A percentile compares a stretch with the other conserved stretches of the same genome.
Conservation (phyloP, 53 echinoderm and acorn worm genomes). For the Holothuria leucospilota region DNA sequence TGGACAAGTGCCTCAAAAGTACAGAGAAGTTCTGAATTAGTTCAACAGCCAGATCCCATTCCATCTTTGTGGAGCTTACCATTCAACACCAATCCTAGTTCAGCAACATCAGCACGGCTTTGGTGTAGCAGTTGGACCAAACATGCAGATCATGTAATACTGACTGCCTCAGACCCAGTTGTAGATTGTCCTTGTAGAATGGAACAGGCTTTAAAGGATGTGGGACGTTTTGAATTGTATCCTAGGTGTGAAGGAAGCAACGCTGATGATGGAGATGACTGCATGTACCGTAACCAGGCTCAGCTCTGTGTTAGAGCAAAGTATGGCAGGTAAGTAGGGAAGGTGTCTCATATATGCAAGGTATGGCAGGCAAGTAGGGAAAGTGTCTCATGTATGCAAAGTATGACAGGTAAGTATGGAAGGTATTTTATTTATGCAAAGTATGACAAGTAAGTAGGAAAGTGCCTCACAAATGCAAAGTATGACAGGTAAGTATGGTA, state of each 20-base stretch:
- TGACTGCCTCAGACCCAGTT: conserved; percentile 52
- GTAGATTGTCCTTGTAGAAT: conserved; percentile 80
- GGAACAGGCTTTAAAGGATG: conserved; percentile 75
- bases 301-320: conserved; percentile 82
- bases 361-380: conserved; percentile 64
- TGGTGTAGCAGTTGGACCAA: conserved; percentile 77
- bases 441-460: conserved; percentile 63
- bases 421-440: not conserved
- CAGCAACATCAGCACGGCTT: not conserved
- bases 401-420: conserved; percentile 64
- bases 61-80: conserved; percentile 89
- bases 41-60: conserved; percentile 54
- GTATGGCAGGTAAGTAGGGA: conserved; percentile 66
- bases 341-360: conserved; percentile 8
- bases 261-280: conserved; percentile 34
- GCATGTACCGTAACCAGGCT: conserved; percentile 60
- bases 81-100: conserved; percentile 77
- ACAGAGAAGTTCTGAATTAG: conserved; percentile 17
- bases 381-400: conserved; percentile 11
- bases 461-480: conserved; percentile 2
- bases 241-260: conserved; percentile 67
- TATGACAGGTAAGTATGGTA: conserved; percentile 65
- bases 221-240: conserved; percentile 66
- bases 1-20: not conserved
- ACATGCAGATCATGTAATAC: conserved; percentile 21